Evolutionary conservation across 2,888 invertebrate species (phyloP), one percentile per base, ranked within the genome.

Genomic region (Lithophane semibrunnea): DNA sequence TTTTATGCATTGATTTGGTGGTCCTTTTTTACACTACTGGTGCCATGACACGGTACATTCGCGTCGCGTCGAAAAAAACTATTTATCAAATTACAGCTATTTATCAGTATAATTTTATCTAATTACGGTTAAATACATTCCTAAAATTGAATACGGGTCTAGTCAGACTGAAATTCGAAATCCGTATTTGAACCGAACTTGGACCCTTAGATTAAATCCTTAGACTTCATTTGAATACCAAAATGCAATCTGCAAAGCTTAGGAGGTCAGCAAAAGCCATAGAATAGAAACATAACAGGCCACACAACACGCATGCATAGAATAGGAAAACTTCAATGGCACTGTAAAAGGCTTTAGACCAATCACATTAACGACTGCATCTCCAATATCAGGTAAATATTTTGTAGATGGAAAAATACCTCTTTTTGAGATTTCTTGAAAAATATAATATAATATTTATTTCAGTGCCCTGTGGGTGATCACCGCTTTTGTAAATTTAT

Each of bases 201-300:
- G 7, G 47, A 56, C 12, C 16, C 37, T 16, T 18, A 49, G 47
- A 68, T 49, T 64, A 69, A 18, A 42, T n/a, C 29, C 4, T 21
- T 42, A 47, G 21, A 63, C 44, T 77, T 49, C 42, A 60, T 60
- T 8, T 42, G 63, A 78, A 78, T 63, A 68, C 68, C 16, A 77
- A 78, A 21, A 56, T 63, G 68, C 68, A 77, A 63, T 78, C 24
- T 68, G 42, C 37, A 42, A 49, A 63, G 49, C 61, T 78, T 77
- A 47, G 5, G 18, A 54, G 18, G 13, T 44, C n/a, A 65, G 18
- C 13, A 76, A 49, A 49, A 10, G 5, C 8, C 16, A 29, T 29
- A 16, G 29, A 29, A 24, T 58, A 47, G 9, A 37, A 37, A 24
- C 16, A 37, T 47, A 52, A 16, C 18, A 42, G 1, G 24, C 47